Evolutionary conservation across 2,797 vertebrate genomes (phyloP).

Genomic region (Ceyx erithaca): DNA sequence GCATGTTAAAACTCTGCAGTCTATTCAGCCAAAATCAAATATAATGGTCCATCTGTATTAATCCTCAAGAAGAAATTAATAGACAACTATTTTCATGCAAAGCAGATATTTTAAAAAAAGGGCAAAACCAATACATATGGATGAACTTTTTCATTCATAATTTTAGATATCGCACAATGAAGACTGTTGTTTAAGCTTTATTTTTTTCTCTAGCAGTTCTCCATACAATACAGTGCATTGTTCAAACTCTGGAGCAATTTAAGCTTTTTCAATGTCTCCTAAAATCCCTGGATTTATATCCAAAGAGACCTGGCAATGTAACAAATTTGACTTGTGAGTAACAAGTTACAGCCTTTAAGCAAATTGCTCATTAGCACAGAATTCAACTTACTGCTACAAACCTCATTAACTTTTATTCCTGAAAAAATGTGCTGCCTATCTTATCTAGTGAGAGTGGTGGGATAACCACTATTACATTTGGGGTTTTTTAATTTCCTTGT

Average conservation of each 20-base stretch:
- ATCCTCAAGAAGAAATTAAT: conserved; percentile 71
- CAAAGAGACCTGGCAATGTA: conserved; percentile 68
- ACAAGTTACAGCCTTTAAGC: conserved; percentile 70
- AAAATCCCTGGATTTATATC: conserved; percentile 75
- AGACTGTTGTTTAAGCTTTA: conserved; percentile 52
- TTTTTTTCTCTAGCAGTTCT: conserved; percentile 47
- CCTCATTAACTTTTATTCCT: neutral
- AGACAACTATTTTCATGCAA: conserved; percentile 73
- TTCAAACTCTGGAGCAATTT: conserved; percentile 62
- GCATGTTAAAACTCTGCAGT: conserved; percentile 43
- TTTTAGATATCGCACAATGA: conserved; percentile 54
- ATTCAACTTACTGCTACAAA: conserved; percentile 34
- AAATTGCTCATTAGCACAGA: conserved; percentile 71
- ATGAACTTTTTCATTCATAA: conserved; percentile 71
- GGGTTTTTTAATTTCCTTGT: neutral
- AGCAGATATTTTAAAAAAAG: conserved; percentile 61
- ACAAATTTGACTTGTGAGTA: conserved; percentile 72
- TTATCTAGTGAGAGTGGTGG: neutral
- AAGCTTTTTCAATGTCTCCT: conserved; percentile 70
- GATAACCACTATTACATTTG: neutral
- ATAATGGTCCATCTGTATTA: conserved; percentile 67
- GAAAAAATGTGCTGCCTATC: neutral
- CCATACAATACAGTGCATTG: conserved; percentile 63
- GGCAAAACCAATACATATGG: conserved; percentile 57
- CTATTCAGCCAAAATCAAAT: conserved; percentile 56